Evolutionary conservation across 2,113 vertebrate genomes (phyloP).

Genomic region (Prietella phreatophila): DNA sequence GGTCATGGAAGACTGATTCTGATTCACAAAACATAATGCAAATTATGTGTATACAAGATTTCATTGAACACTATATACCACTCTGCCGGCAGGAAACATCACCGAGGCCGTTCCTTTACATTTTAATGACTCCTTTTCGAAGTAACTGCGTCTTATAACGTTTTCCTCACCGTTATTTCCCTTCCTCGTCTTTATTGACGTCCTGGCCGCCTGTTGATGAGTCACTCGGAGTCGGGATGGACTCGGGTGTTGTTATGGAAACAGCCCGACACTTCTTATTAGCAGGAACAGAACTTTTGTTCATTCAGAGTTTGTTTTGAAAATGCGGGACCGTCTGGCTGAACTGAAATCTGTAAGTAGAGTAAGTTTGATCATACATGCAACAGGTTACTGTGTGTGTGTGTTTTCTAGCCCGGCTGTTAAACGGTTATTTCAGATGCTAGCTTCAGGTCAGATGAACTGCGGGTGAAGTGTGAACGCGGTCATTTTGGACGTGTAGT

Average conservation of each 20-base stretch:
- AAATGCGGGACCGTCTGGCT: conserved; percentile 87
- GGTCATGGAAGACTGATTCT: not conserved
- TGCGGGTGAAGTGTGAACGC: not conserved
- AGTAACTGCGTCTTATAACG: not conserved
- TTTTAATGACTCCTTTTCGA: not conserved
- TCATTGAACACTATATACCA: not conserved
- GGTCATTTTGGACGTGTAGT: not conserved
- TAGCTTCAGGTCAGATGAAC: not conserved
- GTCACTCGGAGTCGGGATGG: conserved; percentile 25
- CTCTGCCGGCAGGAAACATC: not conserved
- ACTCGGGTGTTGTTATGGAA: conserved; percentile 5
- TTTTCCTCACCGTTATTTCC: not conserved
- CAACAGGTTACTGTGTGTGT: not conserved
- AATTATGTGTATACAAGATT: not conserved
- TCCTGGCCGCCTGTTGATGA: not conserved
- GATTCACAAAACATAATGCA: conserved; percentile 3
- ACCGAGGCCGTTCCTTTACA: not conserved
- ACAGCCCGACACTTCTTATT: not conserved
- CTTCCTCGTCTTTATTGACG: too few relatives aligned
- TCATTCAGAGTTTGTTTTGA: not conserved
- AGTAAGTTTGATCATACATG: not conserved
- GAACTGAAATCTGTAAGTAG: conserved; percentile 80
- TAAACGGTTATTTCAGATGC: not conserved
- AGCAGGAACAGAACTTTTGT: conserved; percentile 20
- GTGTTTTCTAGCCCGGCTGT: not conserved